Base-by-base conservation (phyloP, 2,797 vertebrate genomes). In the Etheostoma perlongum region DNA sequence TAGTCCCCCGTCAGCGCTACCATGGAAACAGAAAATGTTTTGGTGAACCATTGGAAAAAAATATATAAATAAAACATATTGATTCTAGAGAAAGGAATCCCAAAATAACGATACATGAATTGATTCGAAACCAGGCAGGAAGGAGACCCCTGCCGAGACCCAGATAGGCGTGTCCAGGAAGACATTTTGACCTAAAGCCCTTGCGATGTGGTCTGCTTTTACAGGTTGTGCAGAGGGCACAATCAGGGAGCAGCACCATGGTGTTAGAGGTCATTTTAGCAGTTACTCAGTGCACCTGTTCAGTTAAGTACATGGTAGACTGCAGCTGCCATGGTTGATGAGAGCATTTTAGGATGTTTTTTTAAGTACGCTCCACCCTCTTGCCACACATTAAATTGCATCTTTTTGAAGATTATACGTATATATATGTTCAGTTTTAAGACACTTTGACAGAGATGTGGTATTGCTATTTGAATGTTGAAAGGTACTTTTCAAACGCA, bases 251-350 rank as follows among this genome's bases (percentile, higher is more conserved):
- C 54, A 48, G 14, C 15, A 1, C 2, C 2, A 48, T 10, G 42
- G 48, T 51, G 67, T 13, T 23, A 33, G 69, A 79, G 72, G 74
- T 72, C 73, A 73, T 78, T 84, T 65, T 42, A 74, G 72, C 77
- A 88, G 30, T 61, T 74, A 23, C 61, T 73, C 67, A 2, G 19
- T 59, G 68, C 64, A 69, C 73, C 81, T 82, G 79, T 67, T 88
- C 44, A 46, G 15, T 49, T 59, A 66, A 72, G 76, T 33, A 47
- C 51, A 65, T 36, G 12, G 27, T 49, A 23, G 40, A 60, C 67
- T 67, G 57, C 74, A 47, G 71, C 68, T 61, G 57, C 44, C 19
- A 9, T 25, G 77, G 11, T 21, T 8, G 48, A 74, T 72, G 40
- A 60, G 36, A 53, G 12, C 16, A 33, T 66, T 18, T 30, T 12